Evolutionary conservation across 1,140 invertebrate species (phyloP).

Genomic region (Dysdera silvatica): DNA sequence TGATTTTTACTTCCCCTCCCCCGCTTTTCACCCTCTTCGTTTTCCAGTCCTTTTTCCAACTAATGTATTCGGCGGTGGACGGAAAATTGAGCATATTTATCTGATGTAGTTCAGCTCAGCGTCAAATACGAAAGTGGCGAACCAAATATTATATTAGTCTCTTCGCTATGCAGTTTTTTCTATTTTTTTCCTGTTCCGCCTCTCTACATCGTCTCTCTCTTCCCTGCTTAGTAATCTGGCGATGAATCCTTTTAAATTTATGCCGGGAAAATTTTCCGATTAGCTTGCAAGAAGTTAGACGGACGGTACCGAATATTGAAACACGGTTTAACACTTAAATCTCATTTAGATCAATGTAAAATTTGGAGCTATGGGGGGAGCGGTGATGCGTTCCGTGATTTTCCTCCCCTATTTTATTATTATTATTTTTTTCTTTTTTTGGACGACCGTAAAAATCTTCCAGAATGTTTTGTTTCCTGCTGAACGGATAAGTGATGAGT

Average conservation of each 20-base stretch:
- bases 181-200: constrained; percentile 11
- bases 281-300: constrained; percentile 13
- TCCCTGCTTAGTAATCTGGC: constrained; percentile 23
- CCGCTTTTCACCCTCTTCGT: too few species aligned
- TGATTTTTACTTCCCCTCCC: constrained; percentile 4
- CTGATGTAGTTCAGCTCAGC: constrained; percentile 24
- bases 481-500: too few species aligned
- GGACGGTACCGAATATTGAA: constrained; percentile 26
- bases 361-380: too few species aligned
- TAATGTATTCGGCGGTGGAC: constrained; percentile 23
- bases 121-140: not conserved
- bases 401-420: too few species aligned
- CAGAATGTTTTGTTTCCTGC: too few species aligned
- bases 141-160: constrained; percentile 29
- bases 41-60: too few species aligned
- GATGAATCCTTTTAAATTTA: constrained; percentile 30
- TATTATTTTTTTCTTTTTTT: too few species aligned
- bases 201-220: constrained; percentile 13
- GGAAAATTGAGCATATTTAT: constrained; percentile 28
- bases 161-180: constrained; percentile 23
- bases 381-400: too few species aligned
- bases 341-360: constrained; percentile 28
- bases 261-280: constrained; percentile 19
- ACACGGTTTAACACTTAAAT: constrained; percentile 27
- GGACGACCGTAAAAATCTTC: too few species aligned